phyloP scores from a whole-genome alignment of 2,797 vertebrate genomes.

The Garrulus glandarius region DNA sequence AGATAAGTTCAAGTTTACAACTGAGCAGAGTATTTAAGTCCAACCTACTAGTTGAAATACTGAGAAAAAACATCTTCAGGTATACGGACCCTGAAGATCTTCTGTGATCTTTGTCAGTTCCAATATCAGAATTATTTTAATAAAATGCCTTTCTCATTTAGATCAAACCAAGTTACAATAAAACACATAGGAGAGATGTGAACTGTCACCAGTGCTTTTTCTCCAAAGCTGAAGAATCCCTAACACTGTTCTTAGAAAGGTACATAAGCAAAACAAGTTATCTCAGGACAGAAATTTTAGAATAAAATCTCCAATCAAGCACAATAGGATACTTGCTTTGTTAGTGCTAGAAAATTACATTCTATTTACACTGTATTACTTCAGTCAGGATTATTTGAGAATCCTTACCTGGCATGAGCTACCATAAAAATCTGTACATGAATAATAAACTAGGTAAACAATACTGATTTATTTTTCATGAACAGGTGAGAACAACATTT shows the following conservation, averaged over 20 bases:
- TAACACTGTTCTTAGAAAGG: background rate
- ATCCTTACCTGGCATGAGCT: background rate
- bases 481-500: background rate
- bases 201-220: background rate
- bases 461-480: background rate
- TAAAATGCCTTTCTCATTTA: background rate
- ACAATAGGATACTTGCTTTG: background rate
- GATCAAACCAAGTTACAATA: background rate
- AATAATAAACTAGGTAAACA: conserved; percentile 17
- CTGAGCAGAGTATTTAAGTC: background rate
- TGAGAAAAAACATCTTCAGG: background rate
- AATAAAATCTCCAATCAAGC: background rate
- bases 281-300: background rate
- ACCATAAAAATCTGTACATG: background rate
- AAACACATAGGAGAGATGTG: background rate
- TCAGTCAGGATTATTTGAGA: background rate
- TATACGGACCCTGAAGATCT: background rate
- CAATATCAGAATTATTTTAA: background rate
- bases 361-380: background rate
- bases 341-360: background rate
- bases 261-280: background rate
- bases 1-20: background rate
- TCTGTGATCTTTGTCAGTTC: background rate
- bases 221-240: background rate
- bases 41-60: background rate